Percentiles rank a stretch among this genome's conserved stretches.
Conservation (phyloP, 2,888 invertebrate species). For the Melanchra persicariae region DNA sequence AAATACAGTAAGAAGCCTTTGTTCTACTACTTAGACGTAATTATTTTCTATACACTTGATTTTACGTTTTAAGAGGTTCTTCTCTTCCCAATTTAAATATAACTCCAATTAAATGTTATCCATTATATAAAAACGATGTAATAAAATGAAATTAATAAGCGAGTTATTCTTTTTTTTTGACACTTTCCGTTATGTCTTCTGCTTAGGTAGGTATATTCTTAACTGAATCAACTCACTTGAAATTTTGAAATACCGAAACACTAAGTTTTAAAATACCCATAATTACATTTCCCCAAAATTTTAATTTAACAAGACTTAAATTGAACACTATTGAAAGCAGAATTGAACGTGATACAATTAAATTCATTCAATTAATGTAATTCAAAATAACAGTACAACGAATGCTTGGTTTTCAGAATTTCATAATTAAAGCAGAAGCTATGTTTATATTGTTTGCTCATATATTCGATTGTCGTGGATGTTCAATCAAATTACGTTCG, state of each 20-base stretch:
- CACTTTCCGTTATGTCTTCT: no score
- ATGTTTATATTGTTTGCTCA: slow-evolving; percentile 22
- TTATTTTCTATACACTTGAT: no score
- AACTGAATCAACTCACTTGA: background rate
- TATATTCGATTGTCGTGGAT: slow-evolving; percentile 9
- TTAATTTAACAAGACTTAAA: slow-evolving; percentile 12
- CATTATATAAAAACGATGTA: no score
- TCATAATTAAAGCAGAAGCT: slow-evolving; percentile 24
- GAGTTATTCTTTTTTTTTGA: no score
- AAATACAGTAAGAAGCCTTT: no score
- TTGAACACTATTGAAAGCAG: slow-evolving; percentile 29
- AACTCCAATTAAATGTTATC: no score
- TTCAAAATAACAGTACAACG: slow-evolving; percentile 36
- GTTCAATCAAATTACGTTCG: slow-evolving; percentile 27
- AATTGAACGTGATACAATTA: slow-evolving; percentile 23
- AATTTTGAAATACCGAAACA: background rate
- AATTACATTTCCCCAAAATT: background rate
- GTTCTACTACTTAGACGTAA: no score
- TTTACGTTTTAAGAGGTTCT: no score
- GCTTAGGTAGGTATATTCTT: background rate
- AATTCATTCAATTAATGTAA: slow-evolving; percentile 43
- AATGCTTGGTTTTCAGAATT: slow-evolving; percentile 44
- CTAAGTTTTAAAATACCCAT: background rate
- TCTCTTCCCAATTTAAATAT: no score
- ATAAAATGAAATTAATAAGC: no score